A percentile compares a stretch with the other conserved stretches of the same genome.
Conservation (phyloP, 2,797 vertebrate species). For the Podarcis siculus region DNA sequence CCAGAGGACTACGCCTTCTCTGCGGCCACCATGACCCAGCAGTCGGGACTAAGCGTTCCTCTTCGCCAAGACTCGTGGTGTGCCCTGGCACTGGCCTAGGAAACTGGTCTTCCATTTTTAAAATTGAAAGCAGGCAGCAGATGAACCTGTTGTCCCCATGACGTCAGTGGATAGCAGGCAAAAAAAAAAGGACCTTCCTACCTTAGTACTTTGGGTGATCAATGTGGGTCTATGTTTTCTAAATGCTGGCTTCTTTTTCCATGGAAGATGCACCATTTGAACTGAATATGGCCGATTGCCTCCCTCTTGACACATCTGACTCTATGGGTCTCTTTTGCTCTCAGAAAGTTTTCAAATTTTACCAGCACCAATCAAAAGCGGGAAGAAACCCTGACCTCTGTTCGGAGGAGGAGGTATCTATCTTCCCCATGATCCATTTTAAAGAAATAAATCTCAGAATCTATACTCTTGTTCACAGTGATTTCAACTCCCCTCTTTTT, state of each 20-base stretch:
- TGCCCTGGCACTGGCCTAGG: conserved; percentile 89
- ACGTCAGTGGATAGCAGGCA: accelerated
- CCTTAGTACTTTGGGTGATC: background rate
- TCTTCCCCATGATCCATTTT: conserved; percentile 57
- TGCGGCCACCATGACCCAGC: conserved; percentile 79
- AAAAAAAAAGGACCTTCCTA: background rate
- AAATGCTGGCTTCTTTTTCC: conserved; percentile 34
- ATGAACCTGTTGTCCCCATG: conserved; percentile 8
- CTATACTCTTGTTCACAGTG: conserved; percentile 65
- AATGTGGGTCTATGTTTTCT: background rate
- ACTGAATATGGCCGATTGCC: background rate
- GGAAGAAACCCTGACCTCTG: accelerated
- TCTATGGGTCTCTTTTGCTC: background rate
- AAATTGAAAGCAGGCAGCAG: background rate
- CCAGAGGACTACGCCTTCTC: conserved; percentile 89
- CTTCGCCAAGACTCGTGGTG: conserved; percentile 90
- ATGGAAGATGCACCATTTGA: conserved; percentile 10
- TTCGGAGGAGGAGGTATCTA: conserved; percentile 30
- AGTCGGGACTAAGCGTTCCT: conserved; percentile 76
- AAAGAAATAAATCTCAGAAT: conserved; percentile 73
- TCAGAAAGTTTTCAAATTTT: conserved; percentile 28
- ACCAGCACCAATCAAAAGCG: background rate
- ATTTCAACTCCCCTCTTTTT: conserved; percentile 68
- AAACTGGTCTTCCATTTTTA: background rate
- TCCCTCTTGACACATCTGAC: background rate